Percentiles rank a stretch among this genome's conserved stretches.
Evolutionary conservation across 2,888 invertebrate species (phyloP).

Genomic region (Tethea ocularis): DNA sequence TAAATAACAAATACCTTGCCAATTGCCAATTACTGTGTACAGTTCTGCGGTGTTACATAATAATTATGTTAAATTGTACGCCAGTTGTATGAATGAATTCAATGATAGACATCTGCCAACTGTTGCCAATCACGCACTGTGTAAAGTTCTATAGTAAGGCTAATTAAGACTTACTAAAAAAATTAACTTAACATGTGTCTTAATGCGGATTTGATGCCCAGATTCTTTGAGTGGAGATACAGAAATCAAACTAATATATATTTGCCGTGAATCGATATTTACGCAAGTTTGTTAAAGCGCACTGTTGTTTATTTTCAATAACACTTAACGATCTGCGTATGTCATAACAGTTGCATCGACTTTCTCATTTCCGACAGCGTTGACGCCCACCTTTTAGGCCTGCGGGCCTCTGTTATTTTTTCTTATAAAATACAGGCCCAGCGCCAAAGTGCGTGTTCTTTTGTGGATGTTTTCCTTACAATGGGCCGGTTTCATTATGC

Average conservation of each 20-base stretch:
- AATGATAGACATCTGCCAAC: slow-evolving; percentile 46
- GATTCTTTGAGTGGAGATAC: not conserved
- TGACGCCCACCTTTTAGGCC: slow-evolving; percentile 75
- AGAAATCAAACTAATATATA: not conserved
- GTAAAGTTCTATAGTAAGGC: slow-evolving; percentile 14
- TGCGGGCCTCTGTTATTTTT: slow-evolving; percentile 72
- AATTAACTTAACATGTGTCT: not conserved
- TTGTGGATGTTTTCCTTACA: slow-evolving; percentile 77
- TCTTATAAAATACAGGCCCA: slow-evolving; percentile 69
- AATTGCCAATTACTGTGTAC: slow-evolving; percentile 3
- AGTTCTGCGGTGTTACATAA: slow-evolving; percentile 29
- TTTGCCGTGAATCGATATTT: not conserved
- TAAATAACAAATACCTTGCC: not conserved
- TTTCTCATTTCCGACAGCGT: slow-evolving; percentile 76
- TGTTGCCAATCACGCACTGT: slow-evolving; percentile 28
- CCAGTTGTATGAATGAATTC: slow-evolving; percentile 38
- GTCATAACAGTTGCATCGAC: slow-evolving; percentile 80
- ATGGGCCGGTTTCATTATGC: slow-evolving; percentile 79
- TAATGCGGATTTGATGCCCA: not conserved
- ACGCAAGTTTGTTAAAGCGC: slow-evolving; percentile 48
- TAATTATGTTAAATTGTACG: slow-evolving; percentile 35
- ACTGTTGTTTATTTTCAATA: slow-evolving; percentile 71
- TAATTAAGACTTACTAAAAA: not conserved
- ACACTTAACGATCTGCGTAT: slow-evolving; percentile 74
- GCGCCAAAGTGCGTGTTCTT: slow-evolving; percentile 75